Conservation (phyloP, 1,140 invertebrate species). For the Aphis gossypii region DNA sequence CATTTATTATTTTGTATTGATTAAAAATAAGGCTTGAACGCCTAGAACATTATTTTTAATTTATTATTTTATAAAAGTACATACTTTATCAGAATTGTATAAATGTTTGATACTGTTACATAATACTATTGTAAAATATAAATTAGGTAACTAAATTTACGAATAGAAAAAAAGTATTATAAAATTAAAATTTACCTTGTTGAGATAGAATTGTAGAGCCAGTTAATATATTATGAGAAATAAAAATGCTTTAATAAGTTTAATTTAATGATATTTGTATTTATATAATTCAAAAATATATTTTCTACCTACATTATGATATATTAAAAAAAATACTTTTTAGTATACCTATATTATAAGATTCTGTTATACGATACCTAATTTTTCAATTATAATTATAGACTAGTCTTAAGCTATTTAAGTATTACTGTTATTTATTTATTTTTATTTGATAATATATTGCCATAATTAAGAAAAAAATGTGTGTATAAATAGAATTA, state of each 20-base stretch:
- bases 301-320: background rate
- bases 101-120: background rate
- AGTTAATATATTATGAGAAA: background rate
- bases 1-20: background rate
- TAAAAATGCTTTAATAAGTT: background rate
- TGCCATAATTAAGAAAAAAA: conserved; percentile 21
- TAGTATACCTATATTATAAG: background rate
- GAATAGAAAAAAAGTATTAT: background rate
- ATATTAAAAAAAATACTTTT: background rate
- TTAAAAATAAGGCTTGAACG: background rate
- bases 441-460: conserved; percentile 11
- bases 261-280: background rate
- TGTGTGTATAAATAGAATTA: background rate
- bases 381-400: background rate
- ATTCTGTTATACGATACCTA: background rate
- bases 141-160: background rate
- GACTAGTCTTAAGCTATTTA: background rate
- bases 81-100: background rate
- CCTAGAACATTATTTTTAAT: background rate
- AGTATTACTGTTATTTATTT: background rate
- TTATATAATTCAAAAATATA: background rate
- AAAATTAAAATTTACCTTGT: background rate
- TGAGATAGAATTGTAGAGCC: background rate
- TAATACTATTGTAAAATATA: background rate
- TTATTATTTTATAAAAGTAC: background rate